Conservation (phyloP, 2,888 invertebrate genomes). For the Thyatira batis region DNA sequence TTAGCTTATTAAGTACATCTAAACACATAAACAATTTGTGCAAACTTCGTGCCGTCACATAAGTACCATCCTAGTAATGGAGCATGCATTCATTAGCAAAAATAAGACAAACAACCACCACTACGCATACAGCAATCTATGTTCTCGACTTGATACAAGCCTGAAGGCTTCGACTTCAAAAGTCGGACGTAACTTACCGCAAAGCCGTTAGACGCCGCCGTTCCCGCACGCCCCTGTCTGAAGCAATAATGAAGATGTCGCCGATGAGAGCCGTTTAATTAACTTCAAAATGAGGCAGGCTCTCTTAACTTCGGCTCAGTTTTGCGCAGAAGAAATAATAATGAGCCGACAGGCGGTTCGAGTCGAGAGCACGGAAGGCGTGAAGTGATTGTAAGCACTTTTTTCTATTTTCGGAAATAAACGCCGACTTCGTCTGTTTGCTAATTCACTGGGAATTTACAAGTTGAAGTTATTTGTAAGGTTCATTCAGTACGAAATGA, state of each 20-base stretch:
- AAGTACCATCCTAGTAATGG: no score
- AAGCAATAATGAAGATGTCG: conserved; percentile 66
- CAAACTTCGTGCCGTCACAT: no score
- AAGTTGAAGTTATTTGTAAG: neutral
- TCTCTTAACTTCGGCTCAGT: conserved; percentile 51
- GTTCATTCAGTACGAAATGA: no score
- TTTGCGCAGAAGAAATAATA: conserved; percentile 59
- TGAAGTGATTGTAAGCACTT: conserved; percentile 27
- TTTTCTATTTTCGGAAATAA: conserved; percentile 23
- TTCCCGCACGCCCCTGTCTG: conserved; percentile 24
- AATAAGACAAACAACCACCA: neutral
- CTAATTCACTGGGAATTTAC: neutral
- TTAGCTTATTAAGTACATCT: no score
- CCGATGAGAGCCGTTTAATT: conserved; percentile 67
- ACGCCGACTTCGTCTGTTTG: neutral
- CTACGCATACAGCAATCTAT: neutral
- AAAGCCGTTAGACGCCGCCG: conserved; percentile 20
- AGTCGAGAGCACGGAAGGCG: conserved; percentile 16
- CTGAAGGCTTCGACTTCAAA: conserved; percentile 1
- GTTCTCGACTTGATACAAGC: neutral
- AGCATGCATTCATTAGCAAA: neutral
- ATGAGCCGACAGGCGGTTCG: conserved; percentile 43
- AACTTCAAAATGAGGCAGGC: conserved; percentile 65
- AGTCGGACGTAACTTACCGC: conserved; percentile 12
- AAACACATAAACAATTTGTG: no score